Evolutionary conservation across 2,797 vertebrate genomes (phyloP).

Genomic region (Pelochelys cantorii): DNA sequence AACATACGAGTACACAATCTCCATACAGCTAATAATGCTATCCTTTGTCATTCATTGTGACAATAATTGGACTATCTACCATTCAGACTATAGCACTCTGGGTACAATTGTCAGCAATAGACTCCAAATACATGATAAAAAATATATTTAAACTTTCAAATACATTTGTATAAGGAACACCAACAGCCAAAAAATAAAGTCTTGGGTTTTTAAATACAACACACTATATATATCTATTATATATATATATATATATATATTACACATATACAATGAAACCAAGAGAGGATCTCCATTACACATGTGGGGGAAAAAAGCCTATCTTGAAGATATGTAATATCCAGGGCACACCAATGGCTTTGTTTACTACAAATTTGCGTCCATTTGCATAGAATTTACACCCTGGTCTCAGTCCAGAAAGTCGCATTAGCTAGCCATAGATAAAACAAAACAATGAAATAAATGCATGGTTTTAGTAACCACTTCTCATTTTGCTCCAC

Average conservation of each 20-base stretch:
- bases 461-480: conserved; percentile 23
- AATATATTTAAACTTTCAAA: conserved; percentile 83
- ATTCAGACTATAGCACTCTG: conserved; percentile 66
- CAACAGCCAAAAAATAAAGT: conserved; percentile 81
- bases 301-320: neutral
- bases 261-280: conserved; percentile 61
- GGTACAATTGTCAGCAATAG: conserved; percentile 69
- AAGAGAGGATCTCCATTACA: conserved; percentile 57
- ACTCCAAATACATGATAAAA: conserved; percentile 75
- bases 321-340: conserved; percentile 1
- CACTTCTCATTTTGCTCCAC: conserved; percentile 34
- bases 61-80: conserved; percentile 13
- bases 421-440: conserved; percentile 1
- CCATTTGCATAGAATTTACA: neutral
- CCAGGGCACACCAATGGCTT: conserved; percentile 47
- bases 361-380: neutral
- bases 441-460: neutral
- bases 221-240: conserved; percentile 58
- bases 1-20: conserved; percentile 39
- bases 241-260: neutral
- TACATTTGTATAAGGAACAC: conserved; percentile 75
- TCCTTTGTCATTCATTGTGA: conserved; percentile 27
- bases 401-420: neutral
- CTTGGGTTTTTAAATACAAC: conserved; percentile 82
- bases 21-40: conserved; percentile 44